Percentiles rank a stretch among this genome's conserved stretches.
Conservation (phyloP, 2,113 vertebrate species). For the Grammomys dolichurus region DNA sequence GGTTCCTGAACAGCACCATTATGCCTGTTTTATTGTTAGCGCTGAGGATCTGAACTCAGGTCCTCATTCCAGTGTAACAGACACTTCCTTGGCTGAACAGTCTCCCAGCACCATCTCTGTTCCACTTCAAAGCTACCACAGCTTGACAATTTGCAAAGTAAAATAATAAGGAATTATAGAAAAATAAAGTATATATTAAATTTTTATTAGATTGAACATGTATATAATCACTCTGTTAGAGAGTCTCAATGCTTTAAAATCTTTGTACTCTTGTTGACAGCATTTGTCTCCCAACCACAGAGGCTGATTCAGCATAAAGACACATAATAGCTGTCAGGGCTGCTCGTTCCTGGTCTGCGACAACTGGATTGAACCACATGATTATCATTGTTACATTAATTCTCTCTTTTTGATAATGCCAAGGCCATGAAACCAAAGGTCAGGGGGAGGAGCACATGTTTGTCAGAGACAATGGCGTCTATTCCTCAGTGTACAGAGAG, state of each 20-base stretch:
- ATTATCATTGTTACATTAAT: background rate
- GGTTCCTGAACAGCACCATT: background rate
- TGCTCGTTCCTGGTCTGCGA: background rate
- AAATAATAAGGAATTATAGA: background rate
- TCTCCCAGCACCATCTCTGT: background rate
- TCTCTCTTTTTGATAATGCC: background rate
- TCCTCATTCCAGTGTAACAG: background rate
- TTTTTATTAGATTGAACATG: slow-evolving; percentile 20
- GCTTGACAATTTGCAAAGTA: background rate
- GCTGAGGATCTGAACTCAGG: background rate
- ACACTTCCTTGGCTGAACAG: background rate
- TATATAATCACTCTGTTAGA: background rate
- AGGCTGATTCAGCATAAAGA: background rate
- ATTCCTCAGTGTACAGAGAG: background rate
- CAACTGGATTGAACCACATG: background rate
- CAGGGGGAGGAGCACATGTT: background rate
- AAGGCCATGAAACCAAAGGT: background rate
- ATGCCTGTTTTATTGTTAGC: background rate
- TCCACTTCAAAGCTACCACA: background rate
- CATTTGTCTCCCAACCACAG: background rate
- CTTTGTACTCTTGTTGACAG: background rate
- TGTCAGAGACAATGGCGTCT: background rate
- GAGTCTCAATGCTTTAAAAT: background rate
- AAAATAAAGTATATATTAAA: background rate
- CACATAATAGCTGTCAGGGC: background rate